Conservation (phyloP, 2,888 invertebrate species). For the Pristionchus mayeri region DNA sequence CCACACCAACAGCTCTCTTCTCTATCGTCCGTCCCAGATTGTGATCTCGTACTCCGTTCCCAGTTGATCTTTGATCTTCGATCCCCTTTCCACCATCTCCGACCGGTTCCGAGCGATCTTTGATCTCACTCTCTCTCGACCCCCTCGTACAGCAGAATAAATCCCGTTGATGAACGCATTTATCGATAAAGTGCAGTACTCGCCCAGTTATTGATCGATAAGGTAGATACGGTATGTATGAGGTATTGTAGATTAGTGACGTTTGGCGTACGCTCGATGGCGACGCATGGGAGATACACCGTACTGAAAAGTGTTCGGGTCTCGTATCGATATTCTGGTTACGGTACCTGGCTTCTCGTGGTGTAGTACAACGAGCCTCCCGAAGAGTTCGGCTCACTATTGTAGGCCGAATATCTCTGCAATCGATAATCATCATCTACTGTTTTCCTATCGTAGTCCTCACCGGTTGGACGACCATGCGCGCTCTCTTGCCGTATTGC, state of each 20-base stretch:
- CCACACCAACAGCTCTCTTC: not conserved
- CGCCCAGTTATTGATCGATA: not conserved
- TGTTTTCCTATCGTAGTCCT: constrained; percentile 6
- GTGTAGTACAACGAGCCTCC: constrained; percentile 20
- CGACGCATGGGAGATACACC: constrained; percentile 14
- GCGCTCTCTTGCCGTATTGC: constrained; percentile 20
- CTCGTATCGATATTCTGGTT: not conserved
- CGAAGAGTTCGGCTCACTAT: not conserved
- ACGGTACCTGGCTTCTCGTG: constrained; percentile 22
- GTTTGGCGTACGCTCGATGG: not conserved
- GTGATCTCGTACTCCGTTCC: constrained; percentile 16
- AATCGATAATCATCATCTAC: not conserved
- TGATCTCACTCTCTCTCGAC: not conserved
- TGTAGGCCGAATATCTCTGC: constrained; percentile 15
- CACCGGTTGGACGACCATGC: constrained; percentile 1
- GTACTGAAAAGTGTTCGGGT: constrained; percentile 3
- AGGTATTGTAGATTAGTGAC: not conserved
- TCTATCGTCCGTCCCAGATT: not conserved
- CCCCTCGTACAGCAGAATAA: not conserved
- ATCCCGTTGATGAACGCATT: constrained; percentile 32
- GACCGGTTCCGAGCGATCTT: not conserved
- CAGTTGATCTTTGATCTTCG: constrained; percentile 42
- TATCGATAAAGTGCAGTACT: constrained; percentile 42
- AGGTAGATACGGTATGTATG: not conserved
- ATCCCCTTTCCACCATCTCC: not conserved